Base-by-base conservation (phyloP, 2,888 invertebrate species). In the Drosophila greeni region DNA sequence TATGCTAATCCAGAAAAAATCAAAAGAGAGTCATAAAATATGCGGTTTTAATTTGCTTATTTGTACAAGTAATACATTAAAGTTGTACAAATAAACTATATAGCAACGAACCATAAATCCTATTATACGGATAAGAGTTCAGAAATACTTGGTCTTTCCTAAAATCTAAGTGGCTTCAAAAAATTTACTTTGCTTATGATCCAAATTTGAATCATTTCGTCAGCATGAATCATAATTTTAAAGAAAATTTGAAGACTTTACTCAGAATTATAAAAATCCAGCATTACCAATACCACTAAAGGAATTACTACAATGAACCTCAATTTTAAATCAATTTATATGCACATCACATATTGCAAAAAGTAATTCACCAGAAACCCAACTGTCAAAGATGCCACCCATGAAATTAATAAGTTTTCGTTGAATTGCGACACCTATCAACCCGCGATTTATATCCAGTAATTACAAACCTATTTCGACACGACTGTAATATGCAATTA, bases 401-500 rank as follows among this genome's bases (percentile, higher is more conserved):
- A 66, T 31, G 23, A 37, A 37, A 31, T 39, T 9, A n/a, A 39
- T 31, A 31, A 5, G 20, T n/a, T 14, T 45, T 42, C 33, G 9
- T 2, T 16, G 37, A 66, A 47, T 47, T 18, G 34, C 64, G 36
- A 62, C 64, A 60, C 34, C 64, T 47, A 16, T 31, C 34, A 62
- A 37, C 37, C 37, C 18, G 12, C 20, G 23, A 64, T 37, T 24
- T 36, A 64, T 47, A 64, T 37, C 47, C 37, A 62, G 23, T 29
- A 47, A 64, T 58, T 58, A 58, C 26, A 34, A 56, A 26, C 56
- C 61, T 33, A 42, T 66, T 53, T 51, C 60, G 18, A 61, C 61
- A 62, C 51, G 40, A 53, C 31, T 42, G 67, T 56, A 62, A 62
- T 67, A 43, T 62, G 67, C 55, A 54, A 54, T 62, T 66, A 66